These are phyloP conservation scores for Reinhardtius hippoglossoides DNA, from an alignment of 2,113 vertebrate genomes.

Conservation along the genomic window DNA sequence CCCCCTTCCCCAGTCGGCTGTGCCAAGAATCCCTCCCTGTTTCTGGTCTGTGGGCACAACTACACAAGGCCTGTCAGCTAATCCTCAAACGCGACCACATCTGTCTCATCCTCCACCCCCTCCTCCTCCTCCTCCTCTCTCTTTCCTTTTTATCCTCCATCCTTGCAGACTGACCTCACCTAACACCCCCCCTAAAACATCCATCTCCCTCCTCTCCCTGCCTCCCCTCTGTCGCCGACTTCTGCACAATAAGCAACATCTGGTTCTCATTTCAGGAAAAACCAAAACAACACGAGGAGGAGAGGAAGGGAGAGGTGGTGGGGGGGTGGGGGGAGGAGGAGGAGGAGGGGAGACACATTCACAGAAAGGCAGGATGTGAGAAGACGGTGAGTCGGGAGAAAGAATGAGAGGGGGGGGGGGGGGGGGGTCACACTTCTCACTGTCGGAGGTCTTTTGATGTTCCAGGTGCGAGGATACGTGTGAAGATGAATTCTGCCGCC, in stretches of 20 bases:
- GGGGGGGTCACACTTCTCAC: slow-evolving; percentile 36
- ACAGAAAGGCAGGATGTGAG: slow-evolving; percentile 22
- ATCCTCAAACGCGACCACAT: slow-evolving; percentile 47
- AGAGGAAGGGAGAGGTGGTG: slow-evolving; percentile 42
- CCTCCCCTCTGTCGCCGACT: slow-evolving; percentile 43
- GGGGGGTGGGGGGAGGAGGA: neutral
- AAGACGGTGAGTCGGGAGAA: slow-evolving; percentile 33
- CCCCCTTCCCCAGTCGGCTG: slow-evolving; percentile 28
- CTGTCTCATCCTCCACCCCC: slow-evolving; percentile 19
- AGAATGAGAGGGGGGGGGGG: slow-evolving; percentile 16
- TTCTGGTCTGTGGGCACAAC: slow-evolving; percentile 39
- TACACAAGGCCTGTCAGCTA: slow-evolving; percentile 47
- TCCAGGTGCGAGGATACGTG: slow-evolving; percentile 49
- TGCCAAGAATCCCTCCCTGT: slow-evolving; percentile 54
- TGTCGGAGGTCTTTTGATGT: slow-evolving; percentile 47
- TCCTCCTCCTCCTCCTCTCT: neutral
- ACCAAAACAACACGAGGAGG: slow-evolving; percentile 80
- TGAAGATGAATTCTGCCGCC: neutral
- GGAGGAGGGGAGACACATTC: neutral
- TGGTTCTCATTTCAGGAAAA: slow-evolving; percentile 82
- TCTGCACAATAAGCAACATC: slow-evolving; percentile 84
- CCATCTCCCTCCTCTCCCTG: slow-evolving; percentile 4
- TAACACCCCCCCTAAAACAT: slow-evolving; percentile 18
- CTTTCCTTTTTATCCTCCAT: slow-evolving; percentile 5
- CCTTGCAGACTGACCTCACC: slow-evolving; percentile 40